These are phyloP conservation scores for Bergia sp. DNA, from an alignment of 92 coral and sea anemone genomes.

Conservation along the genomic window DNA sequence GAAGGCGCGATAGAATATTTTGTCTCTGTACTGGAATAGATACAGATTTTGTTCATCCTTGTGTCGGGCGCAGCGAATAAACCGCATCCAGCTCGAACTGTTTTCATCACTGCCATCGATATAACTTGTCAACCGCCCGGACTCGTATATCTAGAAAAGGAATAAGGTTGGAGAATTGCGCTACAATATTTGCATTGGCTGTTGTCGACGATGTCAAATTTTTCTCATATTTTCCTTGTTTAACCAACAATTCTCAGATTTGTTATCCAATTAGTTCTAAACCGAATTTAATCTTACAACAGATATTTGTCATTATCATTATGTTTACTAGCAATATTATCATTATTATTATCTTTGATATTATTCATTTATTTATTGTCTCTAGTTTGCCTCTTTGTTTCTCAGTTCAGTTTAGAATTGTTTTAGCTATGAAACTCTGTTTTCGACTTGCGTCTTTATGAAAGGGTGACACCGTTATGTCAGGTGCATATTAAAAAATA, in stretches of 20 bases:
- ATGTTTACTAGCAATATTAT: too few relatives aligned
- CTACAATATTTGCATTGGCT: background rate
- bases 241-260: background rate
- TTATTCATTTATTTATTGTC: too few relatives aligned
- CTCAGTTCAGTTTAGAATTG: too few relatives aligned
- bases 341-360: too few relatives aligned
- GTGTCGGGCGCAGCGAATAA: slow-evolving; percentile 93
- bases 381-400: too few relatives aligned
- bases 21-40: slow-evolving; percentile 83
- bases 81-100: slow-evolving; percentile 96
- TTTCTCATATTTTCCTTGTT: background rate
- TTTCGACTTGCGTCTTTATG: too few relatives aligned
- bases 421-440: too few relatives aligned
- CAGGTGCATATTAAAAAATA: too few relatives aligned
- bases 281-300: too few relatives aligned
- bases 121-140: slow-evolving; percentile 62
- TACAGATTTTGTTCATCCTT: slow-evolving; percentile 89
- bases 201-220: background rate
- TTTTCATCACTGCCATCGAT: slow-evolving; percentile 91
- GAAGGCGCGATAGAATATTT: slow-evolving; percentile 92
- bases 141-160: slow-evolving; percentile 72
- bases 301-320: too few relatives aligned
- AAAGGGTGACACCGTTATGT: too few relatives aligned
- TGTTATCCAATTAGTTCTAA: background rate
- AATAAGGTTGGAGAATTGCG: background rate